These are phyloP conservation scores for Ips typographus DNA, from an alignment of 1,140 invertebrate species.

Conservation along the genomic window DNA sequence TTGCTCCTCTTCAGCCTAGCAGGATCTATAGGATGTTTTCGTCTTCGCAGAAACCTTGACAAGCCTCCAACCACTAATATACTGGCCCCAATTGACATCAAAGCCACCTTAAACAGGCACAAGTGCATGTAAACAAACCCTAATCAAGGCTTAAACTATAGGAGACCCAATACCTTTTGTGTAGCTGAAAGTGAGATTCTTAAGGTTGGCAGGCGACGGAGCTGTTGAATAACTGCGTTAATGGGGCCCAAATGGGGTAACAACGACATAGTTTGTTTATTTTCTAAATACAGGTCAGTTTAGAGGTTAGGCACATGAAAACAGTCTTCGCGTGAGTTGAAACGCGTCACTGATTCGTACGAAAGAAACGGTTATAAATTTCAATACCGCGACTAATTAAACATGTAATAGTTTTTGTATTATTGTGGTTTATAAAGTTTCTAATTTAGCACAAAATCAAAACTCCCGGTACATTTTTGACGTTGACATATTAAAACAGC, in stretches of 20 bases:
- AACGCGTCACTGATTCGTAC: too few relatives aligned
- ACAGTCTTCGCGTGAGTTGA: too few relatives aligned
- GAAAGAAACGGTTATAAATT: too few relatives aligned
- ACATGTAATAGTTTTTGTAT: too few relatives aligned
- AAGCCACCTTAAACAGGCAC: slow-evolving; percentile 49
- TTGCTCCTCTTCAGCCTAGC: slow-evolving; percentile 51
- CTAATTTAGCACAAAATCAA: slow-evolving; percentile 36
- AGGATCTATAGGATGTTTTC: slow-evolving; percentile 57
- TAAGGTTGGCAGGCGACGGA: slow-evolving; percentile 43
- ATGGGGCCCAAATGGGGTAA: slow-evolving; percentile 46
- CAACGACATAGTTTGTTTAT: slow-evolving; percentile 46
- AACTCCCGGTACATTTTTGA: slow-evolving; percentile 39
- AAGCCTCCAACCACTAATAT: slow-evolving; percentile 62
- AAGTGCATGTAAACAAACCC: slow-evolving; percentile 7
- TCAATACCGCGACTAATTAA: too few relatives aligned
- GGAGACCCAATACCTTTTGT: slow-evolving; percentile 45
- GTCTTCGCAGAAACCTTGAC: slow-evolving; percentile 61
- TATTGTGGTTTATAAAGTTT: too few relatives aligned
- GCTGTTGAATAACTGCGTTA: slow-evolving; percentile 42
- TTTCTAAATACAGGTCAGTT: slow-evolving; percentile 7
- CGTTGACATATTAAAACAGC: slow-evolving; percentile 14
- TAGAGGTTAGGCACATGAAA: neutral
- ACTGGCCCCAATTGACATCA: slow-evolving; percentile 56
- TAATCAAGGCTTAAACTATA: neutral
- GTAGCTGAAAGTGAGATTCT: slow-evolving; percentile 44